Evolutionary conservation across 2,113 vertebrate genomes (phyloP).

Genomic region (Eupsittula cactorum): DNA sequence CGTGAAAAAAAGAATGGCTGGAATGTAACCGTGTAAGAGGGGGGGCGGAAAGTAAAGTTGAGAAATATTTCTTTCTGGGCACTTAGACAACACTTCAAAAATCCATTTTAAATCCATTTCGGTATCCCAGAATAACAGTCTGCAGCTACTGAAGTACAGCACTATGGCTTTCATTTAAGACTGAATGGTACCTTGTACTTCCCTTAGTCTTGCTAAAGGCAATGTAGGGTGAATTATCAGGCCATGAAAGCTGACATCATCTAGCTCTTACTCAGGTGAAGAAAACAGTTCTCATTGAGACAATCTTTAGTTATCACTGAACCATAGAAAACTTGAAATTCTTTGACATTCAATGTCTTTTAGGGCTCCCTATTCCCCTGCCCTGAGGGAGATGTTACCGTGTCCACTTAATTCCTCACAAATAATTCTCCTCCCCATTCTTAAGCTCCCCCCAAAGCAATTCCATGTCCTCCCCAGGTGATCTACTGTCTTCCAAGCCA

Average conservation of each 20-base stretch:
- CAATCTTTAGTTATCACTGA: neutral
- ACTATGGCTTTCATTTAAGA: neutral
- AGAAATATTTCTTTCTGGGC: neutral
- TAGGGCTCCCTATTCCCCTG: neutral
- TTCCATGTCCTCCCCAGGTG: neutral
- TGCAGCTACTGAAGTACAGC: neutral
- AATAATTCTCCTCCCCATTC: neutral
- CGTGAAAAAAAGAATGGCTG: neutral
- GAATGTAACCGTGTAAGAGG: neutral
- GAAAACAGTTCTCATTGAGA: neutral
- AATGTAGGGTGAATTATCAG: neutral
- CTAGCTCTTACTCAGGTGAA: neutral
- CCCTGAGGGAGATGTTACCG: neutral
- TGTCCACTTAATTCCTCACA: neutral
- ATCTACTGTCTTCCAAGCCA: neutral
- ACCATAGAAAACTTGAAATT: neutral
- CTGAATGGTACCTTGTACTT: neutral
- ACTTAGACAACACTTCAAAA: neutral
- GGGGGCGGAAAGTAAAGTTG: fast-evolving
- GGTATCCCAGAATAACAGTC: neutral
- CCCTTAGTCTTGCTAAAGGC: neutral
- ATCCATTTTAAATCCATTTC: neutral
- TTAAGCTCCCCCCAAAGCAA: neutral
- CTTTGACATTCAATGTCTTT: neutral
- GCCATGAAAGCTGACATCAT: neutral